A percentile compares a stretch with the other conserved stretches of the same genome.
Conservation (phyloP, 1,140 invertebrate species). For the Eumaeus atala region DNA sequence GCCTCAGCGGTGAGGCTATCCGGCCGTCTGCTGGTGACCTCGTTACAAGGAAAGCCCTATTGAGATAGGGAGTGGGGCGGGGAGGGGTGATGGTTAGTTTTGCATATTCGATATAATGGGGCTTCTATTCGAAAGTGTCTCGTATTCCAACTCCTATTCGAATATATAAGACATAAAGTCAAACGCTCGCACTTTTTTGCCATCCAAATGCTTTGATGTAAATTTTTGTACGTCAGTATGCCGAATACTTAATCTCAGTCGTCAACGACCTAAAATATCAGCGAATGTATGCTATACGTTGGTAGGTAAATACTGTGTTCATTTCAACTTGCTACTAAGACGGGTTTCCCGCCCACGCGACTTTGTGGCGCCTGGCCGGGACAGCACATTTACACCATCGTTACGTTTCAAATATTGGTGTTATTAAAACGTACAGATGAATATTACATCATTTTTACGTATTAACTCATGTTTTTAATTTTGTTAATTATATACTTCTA, state of each 20-base stretch:
- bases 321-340: constrained; percentile 56
- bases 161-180: background rate
- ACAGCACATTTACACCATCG: constrained; percentile 45
- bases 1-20: constrained; percentile 45
- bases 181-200: background rate
- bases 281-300: constrained; percentile 17
- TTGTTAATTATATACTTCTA: background rate
- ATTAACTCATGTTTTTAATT: background rate
- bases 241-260: constrained; percentile 11
- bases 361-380: constrained; percentile 59
- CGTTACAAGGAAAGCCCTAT: constrained; percentile 57
- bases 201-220: constrained; percentile 4
- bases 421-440: constrained; percentile 25
- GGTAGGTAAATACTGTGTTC: constrained; percentile 35
- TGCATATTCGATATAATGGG: background rate
- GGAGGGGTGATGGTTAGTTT: background rate
- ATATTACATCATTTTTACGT: constrained; percentile 19
- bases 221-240: constrained; percentile 8
- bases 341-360: constrained; percentile 72
- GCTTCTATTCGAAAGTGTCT: constrained; percentile 4
- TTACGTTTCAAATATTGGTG: constrained; percentile 32
- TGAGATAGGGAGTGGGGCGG: constrained; percentile 31
- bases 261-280: constrained; percentile 15
- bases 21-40: constrained; percentile 58
- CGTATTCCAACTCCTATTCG: constrained; percentile 17